Conservation (phyloP, 2,797 vertebrate genomes). For the Lepilemur septentrionalis region DNA sequence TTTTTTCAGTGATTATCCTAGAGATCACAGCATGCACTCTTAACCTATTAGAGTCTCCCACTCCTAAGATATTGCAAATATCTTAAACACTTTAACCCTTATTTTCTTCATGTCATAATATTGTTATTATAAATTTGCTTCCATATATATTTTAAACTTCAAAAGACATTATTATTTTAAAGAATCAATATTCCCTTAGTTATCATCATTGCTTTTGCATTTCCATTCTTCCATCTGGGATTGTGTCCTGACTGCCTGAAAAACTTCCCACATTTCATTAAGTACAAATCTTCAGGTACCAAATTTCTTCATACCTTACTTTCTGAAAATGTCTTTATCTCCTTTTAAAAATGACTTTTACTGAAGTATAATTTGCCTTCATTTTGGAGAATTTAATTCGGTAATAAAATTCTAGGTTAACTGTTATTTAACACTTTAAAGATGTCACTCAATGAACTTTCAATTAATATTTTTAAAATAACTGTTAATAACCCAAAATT, state of each 20-base stretch:
- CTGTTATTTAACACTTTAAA: background rate
- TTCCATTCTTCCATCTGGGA: background rate
- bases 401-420: constrained; percentile 15
- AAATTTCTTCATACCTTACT: background rate
- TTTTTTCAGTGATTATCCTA: background rate
- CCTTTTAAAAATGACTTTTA: background rate
- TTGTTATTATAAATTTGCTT: background rate
- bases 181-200: background rate
- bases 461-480: background rate
- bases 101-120: background rate
- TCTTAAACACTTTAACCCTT: background rate
- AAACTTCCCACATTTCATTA: background rate
- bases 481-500: background rate
- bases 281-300: background rate
- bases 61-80: background rate
- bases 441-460: constrained; percentile 34
- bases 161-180: background rate
- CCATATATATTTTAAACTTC: background rate
- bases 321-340: background rate
- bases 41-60: background rate
- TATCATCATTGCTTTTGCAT: background rate
- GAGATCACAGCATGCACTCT: background rate
- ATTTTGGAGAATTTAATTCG: background rate
- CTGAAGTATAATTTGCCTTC: background rate
- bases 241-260: background rate